Base-by-base conservation (phyloP, 2,113 vertebrate species). In the Corythornis vintsioides region DNA sequence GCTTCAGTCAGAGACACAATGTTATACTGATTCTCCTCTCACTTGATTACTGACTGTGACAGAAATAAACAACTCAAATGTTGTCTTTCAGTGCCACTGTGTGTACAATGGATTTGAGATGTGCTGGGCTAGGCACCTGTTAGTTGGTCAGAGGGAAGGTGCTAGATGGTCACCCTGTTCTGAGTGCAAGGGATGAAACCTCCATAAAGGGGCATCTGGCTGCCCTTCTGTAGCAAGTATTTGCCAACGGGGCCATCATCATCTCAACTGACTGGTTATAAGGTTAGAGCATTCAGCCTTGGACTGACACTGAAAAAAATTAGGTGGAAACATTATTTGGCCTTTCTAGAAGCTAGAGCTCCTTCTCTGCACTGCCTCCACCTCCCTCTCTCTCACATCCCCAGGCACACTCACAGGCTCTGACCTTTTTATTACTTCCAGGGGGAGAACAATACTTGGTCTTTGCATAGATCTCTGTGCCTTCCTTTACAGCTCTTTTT, bases 91-190 rank as follows among this genome's bases (percentile, higher is more conserved):
- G 29, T 66, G 31, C 38, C 31, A 2, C 10, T 21, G 10, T 66
- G 42, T 52, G 52, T 33, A 52, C 10, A 3, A 59, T 42, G 29
- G 3, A 6, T 33, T 42, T 3, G 2, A 47, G 26, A 56, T 15
- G 17, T 2, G 7, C 47, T 40, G 50, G 25, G 10, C 24, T 42
- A 43, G 8, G 13, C 0, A 1, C 13, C 18, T 71, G 40, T 13
- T 64, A 50, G 10, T 7, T 64, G 42, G 20, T 42, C 3, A 2
- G 35, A 89, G 52, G 21, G 47, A 88, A 85, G 57, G 53, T 38
- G 83, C 11, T 24, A 61, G 86, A 53, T 0, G 0, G 15, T 35
- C 4, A 0, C 35, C 22, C 31, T 4, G 4, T 57, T 13, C 26
- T 21, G n/a, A 86, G 10, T 0, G 0, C 11, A 64, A 53, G 10